Evolutionary conservation across 2,797 vertebrate genomes (phyloP).

Genomic region (Acrossocheilus wenchowensis): DNA sequence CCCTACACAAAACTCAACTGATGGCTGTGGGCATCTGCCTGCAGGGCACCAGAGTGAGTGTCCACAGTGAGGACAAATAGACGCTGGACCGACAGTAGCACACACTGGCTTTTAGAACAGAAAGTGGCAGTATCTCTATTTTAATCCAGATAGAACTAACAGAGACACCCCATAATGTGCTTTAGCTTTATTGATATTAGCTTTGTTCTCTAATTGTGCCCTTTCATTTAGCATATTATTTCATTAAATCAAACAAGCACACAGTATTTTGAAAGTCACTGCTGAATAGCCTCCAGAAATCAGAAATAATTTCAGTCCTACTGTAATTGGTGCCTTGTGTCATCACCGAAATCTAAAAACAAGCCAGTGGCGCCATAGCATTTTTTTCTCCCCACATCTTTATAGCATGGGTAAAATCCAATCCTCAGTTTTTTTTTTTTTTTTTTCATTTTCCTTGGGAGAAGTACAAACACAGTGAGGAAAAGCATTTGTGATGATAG

Average conservation of each 20-base stretch:
- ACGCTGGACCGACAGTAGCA: background rate
- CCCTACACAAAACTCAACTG: constrained; percentile 21
- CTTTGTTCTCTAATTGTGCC: background rate
- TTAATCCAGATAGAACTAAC: background rate
- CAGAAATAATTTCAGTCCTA: constrained; percentile 19
- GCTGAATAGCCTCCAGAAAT: background rate
- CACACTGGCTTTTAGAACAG: background rate
- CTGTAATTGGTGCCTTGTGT: constrained; percentile 12
- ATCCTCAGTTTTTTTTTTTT: too few relatives aligned
- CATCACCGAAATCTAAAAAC: constrained; percentile 6
- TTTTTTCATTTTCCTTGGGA: constrained; percentile 50
- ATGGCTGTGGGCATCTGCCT: constrained; percentile 37
- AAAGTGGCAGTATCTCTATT: background rate
- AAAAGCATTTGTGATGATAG: constrained; percentile 68
- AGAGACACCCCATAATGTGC: background rate
- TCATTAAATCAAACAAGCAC: constrained; percentile 21
- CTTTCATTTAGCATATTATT: constrained; percentile 25
- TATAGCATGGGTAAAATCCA: background rate
- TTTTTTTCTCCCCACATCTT: constrained; percentile 9
- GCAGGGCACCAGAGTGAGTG: constrained; percentile 20
- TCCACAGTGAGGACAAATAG: constrained; percentile 13
- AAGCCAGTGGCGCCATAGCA: background rate
- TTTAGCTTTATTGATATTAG: constrained; percentile 13
- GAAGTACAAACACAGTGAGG: constrained; percentile 67
- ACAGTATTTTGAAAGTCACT: background rate